A percentile compares a stretch with the other conserved stretches of the same genome.
Evolutionary conservation across 2,888 invertebrate species (phyloP).

Genomic region (Notodonta dromedarius): DNA sequence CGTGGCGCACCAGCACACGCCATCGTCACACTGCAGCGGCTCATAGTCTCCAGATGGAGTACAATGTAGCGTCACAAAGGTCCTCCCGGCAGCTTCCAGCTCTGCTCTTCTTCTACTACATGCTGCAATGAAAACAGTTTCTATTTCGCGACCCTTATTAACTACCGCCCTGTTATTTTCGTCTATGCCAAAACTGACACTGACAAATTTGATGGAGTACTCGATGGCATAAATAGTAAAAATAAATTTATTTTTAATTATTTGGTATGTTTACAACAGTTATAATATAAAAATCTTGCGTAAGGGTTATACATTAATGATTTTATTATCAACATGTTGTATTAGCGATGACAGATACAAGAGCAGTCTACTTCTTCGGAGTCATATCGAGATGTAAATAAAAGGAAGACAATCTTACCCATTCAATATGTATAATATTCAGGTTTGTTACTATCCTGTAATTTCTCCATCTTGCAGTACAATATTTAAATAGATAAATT

Average conservation of each 20-base stretch:
- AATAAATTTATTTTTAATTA: not conserved
- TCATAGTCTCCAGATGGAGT: conserved; percentile 87
- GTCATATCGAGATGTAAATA: conserved; percentile 12
- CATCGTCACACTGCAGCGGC: conserved; percentile 86
- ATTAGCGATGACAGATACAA: not conserved
- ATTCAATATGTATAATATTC: conserved; percentile 30
- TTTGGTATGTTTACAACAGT: not conserved
- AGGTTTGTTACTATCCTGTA: conserved; percentile 17
- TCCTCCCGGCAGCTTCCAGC: conserved; percentile 71
- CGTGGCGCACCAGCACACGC: conserved; percentile 88
- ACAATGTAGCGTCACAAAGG: conserved; percentile 86
- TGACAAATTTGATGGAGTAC: not conserved
- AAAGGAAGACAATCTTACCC: conserved; percentile 6
- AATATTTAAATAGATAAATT: conserved; percentile 13
- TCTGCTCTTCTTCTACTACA: conserved; percentile 86
- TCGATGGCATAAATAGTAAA: conserved; percentile 1
- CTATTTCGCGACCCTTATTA: not conserved
- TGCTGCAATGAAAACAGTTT: conserved; percentile 59
- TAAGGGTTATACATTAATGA: not conserved
- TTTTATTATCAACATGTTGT: not conserved
- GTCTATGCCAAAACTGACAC: not conserved
- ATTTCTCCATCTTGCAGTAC: not conserved
- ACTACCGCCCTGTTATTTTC: not conserved
- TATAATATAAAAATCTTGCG: not conserved
- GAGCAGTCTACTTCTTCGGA: not conserved